Evolutionary conservation across 2,797 vertebrate genomes (phyloP), one percentile per base, ranked within the genome.

Genomic region (Scleropages formosus): DNA sequence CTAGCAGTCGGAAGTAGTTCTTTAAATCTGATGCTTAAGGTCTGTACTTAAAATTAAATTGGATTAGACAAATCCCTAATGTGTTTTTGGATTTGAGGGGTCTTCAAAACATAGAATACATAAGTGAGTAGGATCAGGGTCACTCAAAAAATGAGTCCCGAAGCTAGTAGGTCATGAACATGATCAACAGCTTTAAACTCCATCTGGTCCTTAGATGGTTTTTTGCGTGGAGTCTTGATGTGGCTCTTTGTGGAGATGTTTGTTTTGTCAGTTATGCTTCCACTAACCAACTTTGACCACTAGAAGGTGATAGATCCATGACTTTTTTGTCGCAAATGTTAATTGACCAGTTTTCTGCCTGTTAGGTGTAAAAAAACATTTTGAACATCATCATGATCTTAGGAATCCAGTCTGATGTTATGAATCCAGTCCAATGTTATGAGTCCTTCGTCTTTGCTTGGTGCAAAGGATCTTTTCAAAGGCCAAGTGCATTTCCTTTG

Each of bases 41-140:
- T 91, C 87, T 87, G 84, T 83, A 89, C 90, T 83, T 81, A 15
- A 81, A 78, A 80, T 85, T 77, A 87, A 91, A 92, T 90, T 87
- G 86, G 85, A 91, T 91, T 90, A 88, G 78, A 73, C 79, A 85
- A 90, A 93, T 89, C 85, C 69, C 83, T n/a, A n/a, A 87, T 39
- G 6, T 39, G 31, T 82, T 90, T 88, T 89, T 84, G 82, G 83
- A 72, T 83, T 72, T 56, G 69, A 58, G 69, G 51, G 31, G 11
- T 20, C 65, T 70, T 13, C 20, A 53, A 24, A 27, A 53, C 51
- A 24, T 47, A 9, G 26, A 3, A 8, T 39, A 39, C 31, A 39
- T 39, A 6, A 39, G 31, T 6, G 6, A 6, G 31, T 6, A 39
- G 31, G n/a, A n/a, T n/a, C n/a, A n/a, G n/a, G n/a, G 1, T 26